Percentiles rank a stretch among this genome's conserved stretches.
These are phyloP conservation scores for Melinaea menophilus DNA, from an alignment of 2,888 invertebrate species.

Conservation along the genomic window DNA sequence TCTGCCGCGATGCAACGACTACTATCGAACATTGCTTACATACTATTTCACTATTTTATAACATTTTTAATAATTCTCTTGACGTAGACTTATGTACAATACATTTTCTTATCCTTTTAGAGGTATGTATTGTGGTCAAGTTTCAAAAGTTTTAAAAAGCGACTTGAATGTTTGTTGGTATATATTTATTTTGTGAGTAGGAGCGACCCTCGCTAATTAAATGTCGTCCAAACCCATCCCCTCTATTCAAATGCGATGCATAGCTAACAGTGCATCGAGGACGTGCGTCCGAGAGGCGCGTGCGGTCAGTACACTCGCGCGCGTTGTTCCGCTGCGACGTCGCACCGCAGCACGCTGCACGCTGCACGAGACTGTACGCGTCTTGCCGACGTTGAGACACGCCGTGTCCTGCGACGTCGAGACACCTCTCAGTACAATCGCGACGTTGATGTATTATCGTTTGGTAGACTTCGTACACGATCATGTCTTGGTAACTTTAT, in stretches of 20 bases:
- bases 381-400: constrained; percentile 17
- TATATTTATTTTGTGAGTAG: neutral
- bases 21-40: neutral
- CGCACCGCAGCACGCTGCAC: constrained; percentile 12
- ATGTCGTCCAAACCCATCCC: constrained; percentile 46
- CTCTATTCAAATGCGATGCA: constrained; percentile 61
- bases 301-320: constrained; percentile 73
- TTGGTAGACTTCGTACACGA: neutral
- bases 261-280: constrained; percentile 46
- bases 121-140: too few relatives aligned
- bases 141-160: too few relatives aligned
- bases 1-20: constrained; percentile 8
- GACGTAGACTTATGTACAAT: too few relatives aligned
- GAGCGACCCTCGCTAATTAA: constrained; percentile 30
- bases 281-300: constrained; percentile 53
- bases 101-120: too few relatives aligned
- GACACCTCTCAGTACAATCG: constrained; percentile 5
- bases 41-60: too few relatives aligned
- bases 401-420: constrained; percentile 13
- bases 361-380: constrained; percentile 43
- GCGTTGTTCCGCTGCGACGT: constrained; percentile 63
- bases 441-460: neutral
- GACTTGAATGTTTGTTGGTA: neutral
- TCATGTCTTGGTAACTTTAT: too few relatives aligned
- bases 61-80: too few relatives aligned